Conservation (phyloP, 1,140 invertebrate genomes). For the Cyrtorhinus lividipennis region DNA sequence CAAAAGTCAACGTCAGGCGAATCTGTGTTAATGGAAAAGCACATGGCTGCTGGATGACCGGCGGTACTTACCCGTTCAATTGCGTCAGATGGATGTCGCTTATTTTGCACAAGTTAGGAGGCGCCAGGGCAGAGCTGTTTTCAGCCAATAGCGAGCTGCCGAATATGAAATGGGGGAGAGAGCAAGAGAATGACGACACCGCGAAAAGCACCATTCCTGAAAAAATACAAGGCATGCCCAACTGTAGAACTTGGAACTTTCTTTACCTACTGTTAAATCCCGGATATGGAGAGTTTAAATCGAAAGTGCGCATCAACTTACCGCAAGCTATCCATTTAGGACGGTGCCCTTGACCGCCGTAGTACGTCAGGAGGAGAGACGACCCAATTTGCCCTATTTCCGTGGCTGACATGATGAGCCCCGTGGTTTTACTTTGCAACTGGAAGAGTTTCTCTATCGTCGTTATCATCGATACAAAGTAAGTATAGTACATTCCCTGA, state of each 20-base stretch:
- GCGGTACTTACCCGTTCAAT: slow-evolving; percentile 20
- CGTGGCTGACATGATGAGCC: slow-evolving; percentile 81
- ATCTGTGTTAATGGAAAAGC: no score
- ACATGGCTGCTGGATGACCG: slow-evolving; percentile 11
- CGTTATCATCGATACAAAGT: slow-evolving; percentile 91
- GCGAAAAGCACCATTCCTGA: slow-evolving; percentile 72
- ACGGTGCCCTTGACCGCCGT: slow-evolving; percentile 81
- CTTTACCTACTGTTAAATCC: no score
- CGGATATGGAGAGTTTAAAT: no score
- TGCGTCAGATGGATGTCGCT: background rate
- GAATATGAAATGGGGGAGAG: slow-evolving; percentile 66
- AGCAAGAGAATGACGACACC: slow-evolving; percentile 71
- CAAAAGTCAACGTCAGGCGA: no score
- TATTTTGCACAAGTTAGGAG: slow-evolving; percentile 22
- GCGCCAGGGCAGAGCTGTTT: slow-evolving; percentile 36
- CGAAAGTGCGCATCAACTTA: no score
- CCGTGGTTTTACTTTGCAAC: slow-evolving; percentile 87
- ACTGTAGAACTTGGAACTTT: no score
- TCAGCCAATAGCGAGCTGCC: slow-evolving; percentile 55
- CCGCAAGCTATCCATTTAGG: slow-evolving; percentile 90
- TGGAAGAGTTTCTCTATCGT: slow-evolving; percentile 94
- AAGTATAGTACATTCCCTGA: slow-evolving; percentile 88
- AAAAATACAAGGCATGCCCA: no score
- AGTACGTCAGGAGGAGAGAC: slow-evolving; percentile 78
- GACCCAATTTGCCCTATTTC: slow-evolving; percentile 89